These are phyloP conservation scores for Oryzias dopingdopingensis DNA, from an alignment of 2,797 vertebrate species.

Conservation along the genomic window DNA sequence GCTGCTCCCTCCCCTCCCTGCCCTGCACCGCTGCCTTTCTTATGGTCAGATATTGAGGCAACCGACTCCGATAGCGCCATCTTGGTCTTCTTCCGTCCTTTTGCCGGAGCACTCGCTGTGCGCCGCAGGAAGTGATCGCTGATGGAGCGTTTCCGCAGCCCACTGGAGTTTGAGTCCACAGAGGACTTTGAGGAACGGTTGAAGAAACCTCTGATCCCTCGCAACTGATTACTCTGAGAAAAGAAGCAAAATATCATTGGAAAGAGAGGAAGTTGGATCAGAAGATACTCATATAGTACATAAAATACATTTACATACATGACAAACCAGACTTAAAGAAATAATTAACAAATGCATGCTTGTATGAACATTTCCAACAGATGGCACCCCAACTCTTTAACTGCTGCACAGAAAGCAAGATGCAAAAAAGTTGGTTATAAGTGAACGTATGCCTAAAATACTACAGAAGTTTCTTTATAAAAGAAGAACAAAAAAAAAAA, in stretches of 20 bases:
- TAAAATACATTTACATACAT: constrained; percentile 2
- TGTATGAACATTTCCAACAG: constrained; percentile 44
- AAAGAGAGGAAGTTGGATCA: background rate
- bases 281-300: background rate
- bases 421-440: constrained; percentile 22
- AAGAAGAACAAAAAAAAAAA: constrained; percentile 2
- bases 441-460: constrained; percentile 23
- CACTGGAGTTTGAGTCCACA: constrained; percentile 76
- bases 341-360: constrained; percentile 39
- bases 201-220: constrained; percentile 92
- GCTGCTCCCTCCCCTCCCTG: constrained; percentile 55
- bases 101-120: constrained; percentile 93
- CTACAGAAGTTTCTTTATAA: constrained; percentile 5
- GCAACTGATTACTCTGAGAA: constrained; percentile 87
- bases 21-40: constrained; percentile 44
- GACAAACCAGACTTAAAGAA: background rate
- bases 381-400: constrained; percentile 49
- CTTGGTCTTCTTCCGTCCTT: constrained; percentile 95
- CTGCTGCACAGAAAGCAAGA: constrained; percentile 14
- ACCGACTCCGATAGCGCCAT: constrained; percentile 83
- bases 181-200: constrained; percentile 84
- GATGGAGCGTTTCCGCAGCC: constrained; percentile 85
- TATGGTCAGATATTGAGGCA: constrained; percentile 66
- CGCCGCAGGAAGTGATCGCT: constrained; percentile 91
- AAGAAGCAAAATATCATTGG: constrained; percentile 5